Percentiles rank a stretch among this genome's conserved stretches.
phyloP scores from a whole-genome alignment of 1,140 invertebrate species.

The Bradynema listronoti region DNA sequence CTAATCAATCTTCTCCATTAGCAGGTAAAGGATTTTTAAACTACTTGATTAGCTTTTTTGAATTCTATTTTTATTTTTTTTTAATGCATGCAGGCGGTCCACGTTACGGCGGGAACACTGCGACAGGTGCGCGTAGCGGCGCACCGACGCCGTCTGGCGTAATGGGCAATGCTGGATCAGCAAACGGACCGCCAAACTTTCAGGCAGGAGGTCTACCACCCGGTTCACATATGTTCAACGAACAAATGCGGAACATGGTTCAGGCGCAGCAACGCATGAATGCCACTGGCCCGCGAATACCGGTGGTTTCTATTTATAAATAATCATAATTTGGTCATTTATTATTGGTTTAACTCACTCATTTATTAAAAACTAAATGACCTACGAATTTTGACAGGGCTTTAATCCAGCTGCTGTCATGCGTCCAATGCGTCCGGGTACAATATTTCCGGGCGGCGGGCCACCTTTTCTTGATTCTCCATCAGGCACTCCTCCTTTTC shows the following conservation, averaged over 20 bases:
- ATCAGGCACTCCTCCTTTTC: conserved; percentile 29
- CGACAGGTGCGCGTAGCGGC: conserved; percentile 21
- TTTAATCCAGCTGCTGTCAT: background rate
- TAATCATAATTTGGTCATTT: conserved; percentile 4
- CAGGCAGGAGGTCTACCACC: conserved; percentile 6
- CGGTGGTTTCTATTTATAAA: background rate
- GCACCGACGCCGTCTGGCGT: conserved; percentile 19
- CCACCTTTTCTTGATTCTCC: conserved; percentile 25
- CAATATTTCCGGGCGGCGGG: background rate
- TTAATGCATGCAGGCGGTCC: background rate
- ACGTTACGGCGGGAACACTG: conserved; percentile 10
- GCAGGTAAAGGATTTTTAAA: no score
- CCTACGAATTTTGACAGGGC: conserved; percentile 3
- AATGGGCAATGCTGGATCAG: conserved; percentile 11
- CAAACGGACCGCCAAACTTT: conserved; percentile 18
- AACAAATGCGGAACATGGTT: conserved; percentile 1
- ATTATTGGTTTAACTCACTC: background rate
- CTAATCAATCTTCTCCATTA: conserved; percentile 31
- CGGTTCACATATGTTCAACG: conserved; percentile 22
- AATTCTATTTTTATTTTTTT: background rate
- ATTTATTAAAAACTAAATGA: background rate
- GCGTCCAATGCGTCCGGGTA: background rate
- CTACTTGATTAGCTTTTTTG: background rate
- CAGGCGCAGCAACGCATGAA: conserved; percentile 12
- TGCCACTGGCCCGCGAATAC: background rate